Base-by-base conservation (phyloP, 1,140 invertebrate genomes). In the Andrena cerasifolii region DNA sequence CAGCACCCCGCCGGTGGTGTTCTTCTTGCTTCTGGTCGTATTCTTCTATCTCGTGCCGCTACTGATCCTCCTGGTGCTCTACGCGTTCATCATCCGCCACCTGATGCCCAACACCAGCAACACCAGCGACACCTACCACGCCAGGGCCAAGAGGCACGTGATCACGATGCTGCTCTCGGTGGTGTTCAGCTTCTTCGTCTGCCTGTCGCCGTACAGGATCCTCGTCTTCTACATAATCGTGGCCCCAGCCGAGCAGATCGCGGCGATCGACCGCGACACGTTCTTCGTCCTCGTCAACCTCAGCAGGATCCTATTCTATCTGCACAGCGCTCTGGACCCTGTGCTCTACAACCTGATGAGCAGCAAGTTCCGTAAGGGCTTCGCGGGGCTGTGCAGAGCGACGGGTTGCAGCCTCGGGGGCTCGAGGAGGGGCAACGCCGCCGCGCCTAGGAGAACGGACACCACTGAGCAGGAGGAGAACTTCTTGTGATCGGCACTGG, bases 321-420 rank as follows among this genome's bases (percentile, higher is more conserved):
- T 97, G 65, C 97, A 98, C 88, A 97, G 96, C 0, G 96, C 96
- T 8, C 92, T 97, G 51, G 97, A 98, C 92, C 97, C 97, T 0
- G 96, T 97, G 73, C 89, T 97, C 1, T 97, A 97, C 86, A 97
- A 97, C 89, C 91, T 96, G n/a, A 96, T 96, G 95, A 97, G 96
- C 28, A 96, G 95, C 18, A 97, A 97, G 90, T 98, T 98, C 88
- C 94, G 97, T 2, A 94, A 94, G 26, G 96, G 96, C 4, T 97
- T 97, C 84, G 90, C 95, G 24, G 91, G 93, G 80, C 91, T 96
- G 0, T 96, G 95, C 82, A 93, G 94, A 14, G 89, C 94, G 21
- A 81, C 86, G 65, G 91, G 7, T 86, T 36, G 21, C 16, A 1
- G 8, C 0, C 3, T 3, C 10, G 88, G 63, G 90, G 89, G 91